Evolutionary conservation across 2,113 vertebrate species (phyloP).

Genomic region (Empidonax alnorum): DNA sequence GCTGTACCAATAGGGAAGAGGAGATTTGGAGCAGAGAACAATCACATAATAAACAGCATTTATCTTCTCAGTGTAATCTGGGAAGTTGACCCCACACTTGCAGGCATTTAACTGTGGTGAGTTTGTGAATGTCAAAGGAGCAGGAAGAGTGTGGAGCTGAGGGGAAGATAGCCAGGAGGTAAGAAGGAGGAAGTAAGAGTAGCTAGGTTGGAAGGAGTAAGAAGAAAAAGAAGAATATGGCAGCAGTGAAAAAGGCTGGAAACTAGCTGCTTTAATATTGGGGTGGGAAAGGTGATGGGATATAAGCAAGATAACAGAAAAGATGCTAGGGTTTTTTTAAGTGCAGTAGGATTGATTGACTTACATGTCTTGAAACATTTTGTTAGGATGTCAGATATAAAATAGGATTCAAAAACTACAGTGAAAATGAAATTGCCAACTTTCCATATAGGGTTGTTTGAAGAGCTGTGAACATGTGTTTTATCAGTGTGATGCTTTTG

Average conservation of each 20-base stretch:
- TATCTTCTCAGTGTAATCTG: background rate
- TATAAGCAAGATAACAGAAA: background rate
- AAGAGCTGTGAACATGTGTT: background rate
- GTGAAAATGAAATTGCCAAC: background rate
- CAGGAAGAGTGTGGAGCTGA: background rate
- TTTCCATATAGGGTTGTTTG: background rate
- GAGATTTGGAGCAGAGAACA: background rate
- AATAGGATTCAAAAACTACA: background rate
- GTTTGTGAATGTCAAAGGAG: background rate
- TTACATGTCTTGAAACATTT: background rate
- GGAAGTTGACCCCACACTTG: background rate
- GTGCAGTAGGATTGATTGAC: background rate
- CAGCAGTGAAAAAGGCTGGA: background rate
- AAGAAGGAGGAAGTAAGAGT: background rate
- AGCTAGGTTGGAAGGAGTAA: background rate
- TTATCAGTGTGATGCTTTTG: background rate
- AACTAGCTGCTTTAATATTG: background rate
- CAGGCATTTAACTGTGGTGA: background rate
- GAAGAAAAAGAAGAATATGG: background rate
- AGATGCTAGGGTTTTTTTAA: background rate
- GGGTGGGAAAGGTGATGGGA: background rate
- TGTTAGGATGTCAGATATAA: background rate
- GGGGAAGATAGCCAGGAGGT: background rate
- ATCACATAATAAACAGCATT: background rate
- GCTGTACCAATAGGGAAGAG: background rate